phyloP scores from a whole-genome alignment of 2,888 invertebrate genomes.

The Lobophora halterata region DNA sequence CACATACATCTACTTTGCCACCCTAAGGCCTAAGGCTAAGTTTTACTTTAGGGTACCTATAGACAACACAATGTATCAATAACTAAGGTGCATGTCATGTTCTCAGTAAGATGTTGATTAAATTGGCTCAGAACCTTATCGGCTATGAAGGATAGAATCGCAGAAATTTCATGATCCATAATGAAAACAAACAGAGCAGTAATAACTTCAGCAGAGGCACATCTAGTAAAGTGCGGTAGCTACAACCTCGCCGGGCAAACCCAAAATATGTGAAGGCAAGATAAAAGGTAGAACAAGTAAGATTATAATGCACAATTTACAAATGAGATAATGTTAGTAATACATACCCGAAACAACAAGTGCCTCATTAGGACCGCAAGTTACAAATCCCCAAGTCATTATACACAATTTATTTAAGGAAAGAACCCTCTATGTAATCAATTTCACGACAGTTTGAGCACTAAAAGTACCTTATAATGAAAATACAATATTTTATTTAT shows the following conservation, averaged over 20 bases:
- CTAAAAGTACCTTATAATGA: slow-evolving; percentile 45
- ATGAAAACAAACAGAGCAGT: too few relatives aligned
- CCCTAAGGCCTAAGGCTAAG: too few relatives aligned
- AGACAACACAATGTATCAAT: too few relatives aligned
- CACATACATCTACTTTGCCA: too few relatives aligned
- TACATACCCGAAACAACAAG: slow-evolving; percentile 94
- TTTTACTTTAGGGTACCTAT: too few relatives aligned
- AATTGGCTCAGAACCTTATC: too few relatives aligned
- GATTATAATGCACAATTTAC: neutral
- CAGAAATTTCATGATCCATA: too few relatives aligned
- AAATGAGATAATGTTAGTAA: slow-evolving; percentile 9
- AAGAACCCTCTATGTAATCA: slow-evolving; percentile 44
- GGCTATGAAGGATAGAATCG: too few relatives aligned
- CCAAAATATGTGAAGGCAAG: neutral
- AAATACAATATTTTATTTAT: slow-evolving; percentile 37
- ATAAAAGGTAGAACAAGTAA: neutral
- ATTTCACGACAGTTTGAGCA: slow-evolving; percentile 39
- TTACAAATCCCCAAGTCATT: slow-evolving; percentile 94
- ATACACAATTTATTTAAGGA: slow-evolving; percentile 31
- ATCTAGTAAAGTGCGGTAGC: too few relatives aligned
- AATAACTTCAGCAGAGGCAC: too few relatives aligned
- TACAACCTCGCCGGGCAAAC: neutral
- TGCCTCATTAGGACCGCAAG: slow-evolving; percentile 97
- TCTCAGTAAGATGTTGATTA: too few relatives aligned
- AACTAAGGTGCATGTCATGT: too few relatives aligned